These are phyloP conservation scores for Malurus leucopterus DNA, from an alignment of 2,797 vertebrate genomes.

Conservation along the genomic window DNA sequence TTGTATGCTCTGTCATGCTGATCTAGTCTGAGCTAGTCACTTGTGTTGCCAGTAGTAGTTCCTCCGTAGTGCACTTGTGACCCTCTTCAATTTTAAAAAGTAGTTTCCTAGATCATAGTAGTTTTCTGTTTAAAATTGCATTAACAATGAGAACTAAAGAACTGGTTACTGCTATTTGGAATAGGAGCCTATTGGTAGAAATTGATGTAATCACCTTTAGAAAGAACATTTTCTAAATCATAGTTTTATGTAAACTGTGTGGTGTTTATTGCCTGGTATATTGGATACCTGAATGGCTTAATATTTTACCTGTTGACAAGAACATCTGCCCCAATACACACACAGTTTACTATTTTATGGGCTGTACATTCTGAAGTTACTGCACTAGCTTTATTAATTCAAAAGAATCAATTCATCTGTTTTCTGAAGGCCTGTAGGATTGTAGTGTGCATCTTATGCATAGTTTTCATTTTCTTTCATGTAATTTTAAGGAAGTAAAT, in stretches of 20 bases:
- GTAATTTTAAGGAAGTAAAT: not conserved
- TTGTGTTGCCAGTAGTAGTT: not conserved
- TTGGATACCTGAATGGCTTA: not conserved
- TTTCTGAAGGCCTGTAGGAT: not conserved
- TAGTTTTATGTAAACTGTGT: not conserved
- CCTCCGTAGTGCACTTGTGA: not conserved
- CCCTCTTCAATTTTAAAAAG: not conserved
- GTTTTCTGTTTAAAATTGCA: not conserved
- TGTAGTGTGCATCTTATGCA: not conserved
- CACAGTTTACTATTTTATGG: not conserved
- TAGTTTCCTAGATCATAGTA: not conserved
- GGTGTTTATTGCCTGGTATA: not conserved
- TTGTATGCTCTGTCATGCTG: not conserved
- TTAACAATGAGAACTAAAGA: not conserved
- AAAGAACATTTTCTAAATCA: not conserved
- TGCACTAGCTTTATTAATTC: not conserved
- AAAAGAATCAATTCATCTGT: not conserved
- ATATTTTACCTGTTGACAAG: not conserved
- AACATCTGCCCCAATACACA: accelerated
- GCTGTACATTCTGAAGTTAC: not conserved
- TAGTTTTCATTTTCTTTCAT: not conserved
- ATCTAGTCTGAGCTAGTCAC: not conserved
- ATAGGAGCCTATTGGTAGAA: not conserved
- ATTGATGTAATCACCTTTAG: not conserved
- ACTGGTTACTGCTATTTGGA: not conserved